Evolutionary conservation across 2,113 vertebrate species (phyloP), one percentile per base, ranked within the genome.

Genomic region (Collichthys lucidus): DNA sequence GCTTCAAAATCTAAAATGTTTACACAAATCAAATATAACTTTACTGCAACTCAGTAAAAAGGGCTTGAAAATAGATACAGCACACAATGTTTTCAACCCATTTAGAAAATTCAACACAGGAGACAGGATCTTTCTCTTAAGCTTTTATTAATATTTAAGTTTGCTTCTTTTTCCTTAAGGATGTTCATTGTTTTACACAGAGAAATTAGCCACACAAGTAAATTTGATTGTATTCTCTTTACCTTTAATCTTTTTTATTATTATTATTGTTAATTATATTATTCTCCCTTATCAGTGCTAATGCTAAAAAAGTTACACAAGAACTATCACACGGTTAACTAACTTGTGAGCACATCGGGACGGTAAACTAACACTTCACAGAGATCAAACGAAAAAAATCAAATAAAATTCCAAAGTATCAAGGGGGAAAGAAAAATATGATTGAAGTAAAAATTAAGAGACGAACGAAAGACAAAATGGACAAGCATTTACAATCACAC

Each of bases 241-340:
- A 85, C 55, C 52, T 82, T 80, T 90, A n/a, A 66, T 63, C 14
- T 85, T 86, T 82, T 79, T 67, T 52, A 61, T 22, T 26, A 31
- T 35, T 29, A 26, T 88, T 40, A 82, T 77, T 86, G 72, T 92
- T 93, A 91, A 88, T 93, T 91, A 93, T 91, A 91, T 91, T 92
- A 91, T 85, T 92, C 86, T 90, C 81, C 89, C 77, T 93, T 92
- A 91, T 89, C 81, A 88, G 86, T 67, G 46, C 93, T 95, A 95
- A 93, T 80, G 91, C 94, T 94, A 94, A 90, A 94, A 95, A 94
- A 93, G 91, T 93, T 94, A 94, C 94, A 93, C 90, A 84, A 84
- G 78, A 94, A 92, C 92, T 83, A 94, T 85, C 92, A 95, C 94
- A 93, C 88, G 22, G 67, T 92, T 89, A 85, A 88, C 91, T 95